These are phyloP conservation scores for Astreopora myriophthalma DNA, from an alignment of 64 coral and sea anemone genomes.

Conservation along the genomic window DNA sequence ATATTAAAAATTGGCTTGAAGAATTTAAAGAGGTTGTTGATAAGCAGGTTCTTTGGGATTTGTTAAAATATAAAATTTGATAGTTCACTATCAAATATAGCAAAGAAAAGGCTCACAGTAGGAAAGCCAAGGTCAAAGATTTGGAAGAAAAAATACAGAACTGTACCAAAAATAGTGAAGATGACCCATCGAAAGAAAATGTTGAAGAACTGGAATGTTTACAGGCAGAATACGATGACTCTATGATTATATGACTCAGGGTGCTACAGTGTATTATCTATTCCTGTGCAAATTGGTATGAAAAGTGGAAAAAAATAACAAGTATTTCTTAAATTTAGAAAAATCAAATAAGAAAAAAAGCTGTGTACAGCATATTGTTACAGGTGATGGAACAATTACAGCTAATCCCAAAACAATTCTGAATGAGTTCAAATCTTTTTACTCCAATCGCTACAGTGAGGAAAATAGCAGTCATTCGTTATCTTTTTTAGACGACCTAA, in stretches of 20 bases:
- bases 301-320: slow-evolving; percentile 65
- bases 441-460: neutral
- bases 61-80: slow-evolving; percentile 61
- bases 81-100: slow-evolving; percentile 28
- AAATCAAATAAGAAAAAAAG: neutral
- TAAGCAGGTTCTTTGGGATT: slow-evolving; percentile 21
- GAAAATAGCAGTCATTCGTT: neutral
- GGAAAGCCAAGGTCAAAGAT: neutral
- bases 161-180: neutral
- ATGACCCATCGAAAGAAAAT: neutral
- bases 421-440: neutral
- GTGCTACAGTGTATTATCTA: slow-evolving; percentile 9
- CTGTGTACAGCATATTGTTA: neutral
- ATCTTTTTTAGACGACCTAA: neutral
- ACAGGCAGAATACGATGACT: slow-evolving; percentile 20
- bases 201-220: slow-evolving; percentile 1
- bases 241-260: slow-evolving; percentile 48
- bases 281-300: slow-evolving; percentile 40
- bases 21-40: slow-evolving; percentile 21
- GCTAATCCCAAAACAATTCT: too few relatives aligned
- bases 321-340: slow-evolving; percentile 59
- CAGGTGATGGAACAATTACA: neutral
- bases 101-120: neutral
- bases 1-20: neutral
- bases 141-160: slow-evolving; percentile 1